Percentiles rank a stretch among this genome's conserved stretches.
phyloP scores from a whole-genome alignment of 2,113 vertebrate genomes.

The Saimiri boliviensis region DNA sequence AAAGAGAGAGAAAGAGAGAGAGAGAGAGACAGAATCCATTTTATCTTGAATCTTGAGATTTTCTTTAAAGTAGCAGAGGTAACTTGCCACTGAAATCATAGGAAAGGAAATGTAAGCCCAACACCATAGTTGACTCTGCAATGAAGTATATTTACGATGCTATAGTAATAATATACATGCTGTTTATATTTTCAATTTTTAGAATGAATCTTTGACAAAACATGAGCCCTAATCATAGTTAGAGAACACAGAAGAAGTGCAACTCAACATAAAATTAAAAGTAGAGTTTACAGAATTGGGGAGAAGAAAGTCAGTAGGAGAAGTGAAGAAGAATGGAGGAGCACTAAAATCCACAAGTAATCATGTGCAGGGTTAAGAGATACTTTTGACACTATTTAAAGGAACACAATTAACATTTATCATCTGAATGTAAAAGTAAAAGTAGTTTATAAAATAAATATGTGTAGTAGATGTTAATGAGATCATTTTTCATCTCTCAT shows the following conservation, averaged over 20 bases:
- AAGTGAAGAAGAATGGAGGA: background rate
- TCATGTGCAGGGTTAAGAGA: background rate
- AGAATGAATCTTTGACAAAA: slow-evolving; percentile 22
- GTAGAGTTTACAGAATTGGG: slow-evolving; percentile 14
- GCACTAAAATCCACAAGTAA: slow-evolving; percentile 4
- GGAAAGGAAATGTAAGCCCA: background rate
- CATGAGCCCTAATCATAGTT: slow-evolving; percentile 21
- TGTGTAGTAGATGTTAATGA: background rate
- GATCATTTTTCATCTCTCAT: background rate
- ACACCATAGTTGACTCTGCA: background rate
- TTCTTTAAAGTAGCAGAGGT: background rate
- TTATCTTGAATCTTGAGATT: background rate
- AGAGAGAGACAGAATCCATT: background rate
- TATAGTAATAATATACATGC: background rate
- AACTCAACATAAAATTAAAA: slow-evolving; percentile 36
- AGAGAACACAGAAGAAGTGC: slow-evolving; percentile 3
- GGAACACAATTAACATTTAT: background rate
- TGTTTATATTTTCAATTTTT: background rate
- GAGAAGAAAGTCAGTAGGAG: background rate
- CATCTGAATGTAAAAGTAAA: too few species aligned
- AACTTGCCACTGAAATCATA: background rate
- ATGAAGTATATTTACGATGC: slow-evolving; percentile 28
- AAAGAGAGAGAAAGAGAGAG: too few species aligned
- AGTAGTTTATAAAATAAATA: background rate
- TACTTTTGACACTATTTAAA: background rate